Evolutionary conservation across 2,888 invertebrate genomes (phyloP).

Genomic region (Pristionchus entomophagus): DNA sequence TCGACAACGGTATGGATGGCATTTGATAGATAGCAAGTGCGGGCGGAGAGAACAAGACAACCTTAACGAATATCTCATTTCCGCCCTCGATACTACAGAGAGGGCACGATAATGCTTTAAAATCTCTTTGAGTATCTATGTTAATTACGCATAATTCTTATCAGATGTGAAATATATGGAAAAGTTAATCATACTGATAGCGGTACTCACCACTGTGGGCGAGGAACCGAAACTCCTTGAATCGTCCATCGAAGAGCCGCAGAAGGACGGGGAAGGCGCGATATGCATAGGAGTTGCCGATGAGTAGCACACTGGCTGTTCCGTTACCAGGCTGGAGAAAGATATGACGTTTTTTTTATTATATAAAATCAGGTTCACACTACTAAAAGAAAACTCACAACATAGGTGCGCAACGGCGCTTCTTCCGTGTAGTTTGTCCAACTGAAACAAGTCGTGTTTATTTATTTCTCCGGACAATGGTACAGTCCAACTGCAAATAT

Average conservation of each 20-base stretch:
- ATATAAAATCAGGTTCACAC: too few species aligned
- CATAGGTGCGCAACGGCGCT: conserved; percentile 14
- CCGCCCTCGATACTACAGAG: too few species aligned
- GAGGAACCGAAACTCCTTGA: conserved; percentile 37
- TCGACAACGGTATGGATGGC: conserved; percentile 38
- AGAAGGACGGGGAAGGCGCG: conserved; percentile 40
- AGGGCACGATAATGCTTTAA: too few species aligned
- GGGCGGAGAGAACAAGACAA: conserved; percentile 29
- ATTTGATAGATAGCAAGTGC: conserved; percentile 23
- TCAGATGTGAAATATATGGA: too few species aligned
- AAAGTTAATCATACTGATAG: too few species aligned
- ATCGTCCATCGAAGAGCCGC: conserved; percentile 39
- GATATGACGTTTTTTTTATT: not conserved
- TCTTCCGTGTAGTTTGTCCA: conserved; percentile 44
- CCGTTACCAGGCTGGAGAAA: conserved; percentile 38
- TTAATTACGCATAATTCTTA: too few species aligned
- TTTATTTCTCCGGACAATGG: too few species aligned
- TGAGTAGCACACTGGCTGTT: conserved; percentile 33
- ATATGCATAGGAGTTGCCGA: conserved; percentile 45
- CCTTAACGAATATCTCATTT: not conserved
- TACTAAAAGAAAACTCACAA: not conserved
- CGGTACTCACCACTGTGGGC: conserved; percentile 32
- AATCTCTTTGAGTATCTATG: too few species aligned
- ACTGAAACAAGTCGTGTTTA: not conserved
- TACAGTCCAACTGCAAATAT: too few species aligned